Base-by-base conservation (phyloP, 2,113 vertebrate genomes). In the Aptenodytes patagonicus region DNA sequence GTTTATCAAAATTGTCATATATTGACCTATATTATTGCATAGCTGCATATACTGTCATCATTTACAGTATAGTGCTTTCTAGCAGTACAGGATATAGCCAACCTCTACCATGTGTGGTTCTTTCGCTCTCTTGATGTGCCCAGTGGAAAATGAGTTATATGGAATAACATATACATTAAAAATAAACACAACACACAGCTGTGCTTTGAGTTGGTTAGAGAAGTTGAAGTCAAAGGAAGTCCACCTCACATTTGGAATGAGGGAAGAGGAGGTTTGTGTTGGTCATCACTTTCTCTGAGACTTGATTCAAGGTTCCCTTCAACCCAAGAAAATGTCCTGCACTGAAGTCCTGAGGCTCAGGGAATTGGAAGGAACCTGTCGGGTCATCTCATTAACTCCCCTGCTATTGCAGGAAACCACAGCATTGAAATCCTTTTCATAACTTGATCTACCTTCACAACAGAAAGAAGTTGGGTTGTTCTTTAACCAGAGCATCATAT, bases 51-150 rank as follows among this genome's bases (percentile, higher is more conserved):
- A 24, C 31, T 64, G 36, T 60, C 26, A 21, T 38, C 32, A 31
- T 66, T 51, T 65, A 31, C 17, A 10, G 3, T 66, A 7, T 10
- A 34, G 47, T 60, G 46, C 22, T 87, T 96, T 89, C 19, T 60
- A 34, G 31, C 47, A 38, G 18, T 64, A 38, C 17, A 51, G 51
- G 18, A 60, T 38, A 36, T 7, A 62, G 68, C 18, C 14, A 68
- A 2, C 13, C 31, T 83, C 17, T 83, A 3, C 21, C 7, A 1
- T 34, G 7, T 54, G 36, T 52, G 28, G 0, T 10, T 51, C 26
- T 94, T 68, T 47, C 2, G 0, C 22, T 89, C 16, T 36, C 28
- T 69, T 71, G 29, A 34, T 2, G 1, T 83, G 14, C 46, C 21
- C 17, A 34, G 49, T 92, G 58, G 26, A 85, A 60, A 66, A 61